Evolutionary conservation across 2,113 vertebrate species (phyloP).

Genomic region (Paradisaea rubra): DNA sequence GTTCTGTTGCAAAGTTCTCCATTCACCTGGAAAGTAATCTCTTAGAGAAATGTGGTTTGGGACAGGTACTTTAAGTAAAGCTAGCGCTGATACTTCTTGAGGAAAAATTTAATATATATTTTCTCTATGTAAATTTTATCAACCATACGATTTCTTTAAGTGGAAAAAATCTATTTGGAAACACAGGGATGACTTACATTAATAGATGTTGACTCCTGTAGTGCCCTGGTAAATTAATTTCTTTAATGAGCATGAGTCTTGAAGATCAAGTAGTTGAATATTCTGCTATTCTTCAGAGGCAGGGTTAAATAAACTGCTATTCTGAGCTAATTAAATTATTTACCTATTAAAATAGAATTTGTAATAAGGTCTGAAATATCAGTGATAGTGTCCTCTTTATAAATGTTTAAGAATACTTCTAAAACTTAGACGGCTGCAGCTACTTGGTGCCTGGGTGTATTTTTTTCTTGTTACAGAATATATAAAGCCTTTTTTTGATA

Average conservation of each 20-base stretch:
- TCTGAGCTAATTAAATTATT: not conserved
- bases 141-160: not conserved
- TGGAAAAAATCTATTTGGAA: not conserved
- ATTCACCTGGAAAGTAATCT: not conserved
- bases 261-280: not conserved
- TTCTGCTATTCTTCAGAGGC: not conserved
- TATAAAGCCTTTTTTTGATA: not conserved
- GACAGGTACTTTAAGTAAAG: constrained; percentile 41
- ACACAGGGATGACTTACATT: not conserved
- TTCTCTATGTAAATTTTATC: not conserved
- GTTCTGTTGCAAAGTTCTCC: not conserved
- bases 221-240: not conserved
- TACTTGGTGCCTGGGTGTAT: not conserved
- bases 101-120: not conserved
- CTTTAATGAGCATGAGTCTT: not conserved
- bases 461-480: not conserved
- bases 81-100: constrained; percentile 8
- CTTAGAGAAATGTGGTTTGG: constrained; percentile 59
- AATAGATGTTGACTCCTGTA: not conserved
- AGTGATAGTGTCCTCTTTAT: not conserved
- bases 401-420: not conserved
- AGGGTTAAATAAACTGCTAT: not conserved
- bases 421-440: not conserved
- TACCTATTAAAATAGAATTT: not conserved
- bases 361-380: not conserved